Evolutionary conservation across 2,888 invertebrate species (phyloP), one percentile per base, ranked within the genome.

Genomic region (Nomada flava): DNA sequence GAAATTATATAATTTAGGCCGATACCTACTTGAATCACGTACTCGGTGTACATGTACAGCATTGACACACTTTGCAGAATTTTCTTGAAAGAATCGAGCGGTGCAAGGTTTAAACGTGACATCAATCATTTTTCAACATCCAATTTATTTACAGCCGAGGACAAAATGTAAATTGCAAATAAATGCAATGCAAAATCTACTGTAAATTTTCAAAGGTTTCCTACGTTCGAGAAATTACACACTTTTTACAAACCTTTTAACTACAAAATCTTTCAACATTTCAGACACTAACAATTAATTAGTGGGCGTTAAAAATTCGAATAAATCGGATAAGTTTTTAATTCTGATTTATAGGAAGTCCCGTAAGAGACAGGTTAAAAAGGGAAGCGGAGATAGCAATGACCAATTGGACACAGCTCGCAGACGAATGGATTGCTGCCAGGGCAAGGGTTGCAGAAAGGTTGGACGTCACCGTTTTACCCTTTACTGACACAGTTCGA

Each of bases 401-500:
- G 63, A 92, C 89, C 26, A 92, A 93, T 76, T 93, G 93, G 93
- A 92, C 92, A 7, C 85, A 86, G 64, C 85, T 93, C 65, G 91
- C 92, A 55, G 92, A 93, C 68, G 92, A 92, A 87, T 93, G 93
- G 93, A 81, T 93, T 11, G 26, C 82, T 71, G 89, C 90, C 4
- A 91, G 87, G 79, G 87, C 84, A n/a, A 89, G 82, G 9, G 82
- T 88, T 18, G 82, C 84, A 23, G 90, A 90, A 65, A 85, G 76
- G 23, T 83, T 90, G 47, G 90, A 90, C 13, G 89, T 91, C 15
- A 90, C 92, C 15, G 47, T 93, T n/a, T 74, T 92, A 47, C 91
- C 92, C 15, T 87, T 86, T 13, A 89, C 62, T 2, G 88, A 89
- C 9, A 87, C 70, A 67, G 53, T 90, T 2, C 90, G 90, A 13